phyloP scores from a whole-genome alignment of 2,888 invertebrate genomes.

The Neoascia interrupta region DNA sequence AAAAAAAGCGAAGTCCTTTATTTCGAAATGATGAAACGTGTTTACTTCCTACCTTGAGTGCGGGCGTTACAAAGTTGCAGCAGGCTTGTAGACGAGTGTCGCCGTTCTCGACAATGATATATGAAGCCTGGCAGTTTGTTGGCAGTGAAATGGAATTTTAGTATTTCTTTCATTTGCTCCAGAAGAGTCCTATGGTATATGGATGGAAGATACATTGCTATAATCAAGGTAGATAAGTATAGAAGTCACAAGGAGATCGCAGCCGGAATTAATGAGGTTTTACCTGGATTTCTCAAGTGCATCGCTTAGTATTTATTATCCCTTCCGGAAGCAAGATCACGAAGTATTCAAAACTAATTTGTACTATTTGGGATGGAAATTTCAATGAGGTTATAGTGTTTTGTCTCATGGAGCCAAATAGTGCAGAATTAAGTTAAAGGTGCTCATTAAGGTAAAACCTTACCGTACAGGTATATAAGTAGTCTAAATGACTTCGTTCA shows the following conservation, averaged over 20 bases:
- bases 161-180: slow-evolving; percentile 39
- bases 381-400: no score
- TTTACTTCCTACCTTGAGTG: slow-evolving; percentile 34
- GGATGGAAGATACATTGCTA: not conserved
- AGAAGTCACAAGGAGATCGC: no score
- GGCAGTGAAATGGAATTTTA: slow-evolving; percentile 52
- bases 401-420: no score
- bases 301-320: no score
- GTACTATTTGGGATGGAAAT: no score
- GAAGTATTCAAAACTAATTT: no score
- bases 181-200: no score
- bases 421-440: no score
- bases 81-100: slow-evolving; percentile 44
- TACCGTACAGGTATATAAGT: no score
- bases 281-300: slow-evolving; percentile 25
- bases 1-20: slow-evolving; percentile 14
- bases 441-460: no score
- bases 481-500: no score
- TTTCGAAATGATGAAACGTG: slow-evolving; percentile 59
- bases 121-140: slow-evolving; percentile 54
- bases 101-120: slow-evolving; percentile 60
- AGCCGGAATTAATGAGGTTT: slow-evolving; percentile 28
- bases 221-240: not conserved
- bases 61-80: slow-evolving; percentile 26
- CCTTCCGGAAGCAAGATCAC: no score